A percentile compares a stretch with the other conserved stretches of the same genome.
Evolutionary conservation across 2,797 vertebrate species (phyloP).

Genomic region (Micromesistius poutassou): DNA sequence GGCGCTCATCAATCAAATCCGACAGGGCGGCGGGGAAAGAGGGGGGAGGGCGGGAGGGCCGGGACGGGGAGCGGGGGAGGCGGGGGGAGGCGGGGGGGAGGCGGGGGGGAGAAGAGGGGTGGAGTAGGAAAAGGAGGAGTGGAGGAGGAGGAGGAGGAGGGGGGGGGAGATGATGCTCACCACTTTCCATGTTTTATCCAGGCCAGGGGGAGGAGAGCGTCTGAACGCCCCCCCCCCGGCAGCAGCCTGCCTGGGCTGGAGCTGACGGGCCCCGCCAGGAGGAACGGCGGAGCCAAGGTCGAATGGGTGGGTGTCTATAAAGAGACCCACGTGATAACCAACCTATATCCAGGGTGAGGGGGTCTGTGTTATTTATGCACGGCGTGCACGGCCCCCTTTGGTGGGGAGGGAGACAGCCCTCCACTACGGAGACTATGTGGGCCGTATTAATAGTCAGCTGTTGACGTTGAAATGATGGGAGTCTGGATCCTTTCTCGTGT

Average conservation of each 20-base stretch:
- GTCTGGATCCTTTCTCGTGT: no score
- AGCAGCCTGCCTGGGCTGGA: conserved; percentile 28
- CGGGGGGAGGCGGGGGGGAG: neutral
- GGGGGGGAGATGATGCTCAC: conserved; percentile 47
- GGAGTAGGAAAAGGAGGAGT: neutral
- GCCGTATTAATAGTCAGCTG: no score
- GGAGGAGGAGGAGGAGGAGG: conserved; percentile 2
- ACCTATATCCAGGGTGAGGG: no score
- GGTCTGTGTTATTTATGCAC: no score
- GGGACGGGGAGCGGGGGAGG: conserved; percentile 22
- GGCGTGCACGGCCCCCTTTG: no score
- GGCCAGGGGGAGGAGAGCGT: conserved; percentile 28
- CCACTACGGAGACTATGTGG: no score
- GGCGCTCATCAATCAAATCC: conserved; percentile 70
- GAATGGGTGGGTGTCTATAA: conserved; percentile 33
- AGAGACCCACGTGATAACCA: neutral
- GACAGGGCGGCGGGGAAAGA: conserved; percentile 33
- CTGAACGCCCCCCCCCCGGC: conserved; percentile 10
- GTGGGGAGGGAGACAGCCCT: no score
- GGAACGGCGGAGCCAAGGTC: conserved; percentile 9
- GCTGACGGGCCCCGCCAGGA: conserved; percentile 14
- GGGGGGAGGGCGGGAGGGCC: conserved; percentile 36
- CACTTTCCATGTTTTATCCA: conserved; percentile 42
- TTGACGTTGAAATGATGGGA: no score
- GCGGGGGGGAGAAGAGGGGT: conserved; percentile 14